Percentiles rank a stretch among this genome's conserved stretches.
Conservation (phyloP, 2,797 vertebrate genomes). For the Scolopax bukidnonensis region DNA sequence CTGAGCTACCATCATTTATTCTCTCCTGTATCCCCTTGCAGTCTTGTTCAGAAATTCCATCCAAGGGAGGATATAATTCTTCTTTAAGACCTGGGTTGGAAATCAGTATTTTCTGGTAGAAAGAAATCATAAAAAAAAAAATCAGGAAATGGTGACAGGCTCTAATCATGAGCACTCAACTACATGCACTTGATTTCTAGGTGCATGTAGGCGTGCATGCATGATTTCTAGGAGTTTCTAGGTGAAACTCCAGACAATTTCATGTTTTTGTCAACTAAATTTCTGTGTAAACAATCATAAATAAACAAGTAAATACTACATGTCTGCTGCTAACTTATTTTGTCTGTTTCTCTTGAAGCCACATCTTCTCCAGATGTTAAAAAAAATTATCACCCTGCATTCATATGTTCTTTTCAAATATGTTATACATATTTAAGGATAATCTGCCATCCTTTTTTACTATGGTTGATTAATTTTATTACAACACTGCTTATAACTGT, state of each 20-base stretch:
- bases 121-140: neutral
- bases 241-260: neutral
- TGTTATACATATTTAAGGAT: neutral
- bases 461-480: neutral
- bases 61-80: neutral
- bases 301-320: neutral
- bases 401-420: neutral
- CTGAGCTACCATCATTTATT: neutral
- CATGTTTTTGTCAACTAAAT: neutral
- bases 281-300: neutral
- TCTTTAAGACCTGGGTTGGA: neutral
- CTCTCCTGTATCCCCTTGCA: neutral
- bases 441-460: neutral
- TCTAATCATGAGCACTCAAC: neutral
- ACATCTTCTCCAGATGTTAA: neutral
- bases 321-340: neutral
- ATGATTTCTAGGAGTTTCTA: neutral
- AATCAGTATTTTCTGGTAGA: neutral
- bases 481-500: neutral
- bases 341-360: neutral
- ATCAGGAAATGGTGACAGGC: accelerated
- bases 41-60: neutral
- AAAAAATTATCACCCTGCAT: neutral
- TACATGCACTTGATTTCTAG: neutral
- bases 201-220: too few species aligned